These are phyloP conservation scores for Tenrec ecaudatus DNA, from an alignment of 2,113 vertebrate genomes.

Conservation along the genomic window DNA sequence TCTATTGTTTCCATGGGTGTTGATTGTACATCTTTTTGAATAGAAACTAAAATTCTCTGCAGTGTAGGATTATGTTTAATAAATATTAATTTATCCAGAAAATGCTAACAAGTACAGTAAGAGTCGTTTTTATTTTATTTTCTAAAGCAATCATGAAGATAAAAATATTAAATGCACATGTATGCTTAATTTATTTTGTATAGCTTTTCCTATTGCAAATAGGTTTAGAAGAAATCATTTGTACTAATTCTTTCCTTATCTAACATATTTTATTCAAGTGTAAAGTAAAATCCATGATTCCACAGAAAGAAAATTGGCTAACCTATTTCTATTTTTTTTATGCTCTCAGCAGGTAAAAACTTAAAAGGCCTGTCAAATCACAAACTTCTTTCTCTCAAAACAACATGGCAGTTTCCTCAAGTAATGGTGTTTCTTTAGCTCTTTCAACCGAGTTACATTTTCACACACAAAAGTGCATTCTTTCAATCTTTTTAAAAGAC, in stretches of 20 bases:
- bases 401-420: conserved; percentile 32
- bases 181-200: background rate
- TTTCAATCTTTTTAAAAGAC: conserved; percentile 62
- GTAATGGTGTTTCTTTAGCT: conserved; percentile 26
- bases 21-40: background rate
- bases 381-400: conserved; percentile 46
- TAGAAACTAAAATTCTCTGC: background rate
- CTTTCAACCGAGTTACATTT: conserved; percentile 61
- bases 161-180: background rate
- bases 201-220: background rate
- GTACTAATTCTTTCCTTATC: background rate
- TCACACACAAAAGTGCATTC: conserved; percentile 18
- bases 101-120: background rate
- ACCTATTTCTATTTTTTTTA: background rate
- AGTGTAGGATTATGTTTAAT: background rate
- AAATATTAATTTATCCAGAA: background rate
- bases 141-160: conserved; percentile 16
- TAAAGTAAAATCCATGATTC: background rate
- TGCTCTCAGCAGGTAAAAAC: background rate
- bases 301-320: conserved; percentile 38
- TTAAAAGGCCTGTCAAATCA: conserved; percentile 16
- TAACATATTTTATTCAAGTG: background rate
- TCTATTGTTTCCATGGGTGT: background rate
- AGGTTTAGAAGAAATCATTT: background rate
- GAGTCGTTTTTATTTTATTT: conserved; percentile 29